These are phyloP conservation scores for Drosophila mayri DNA, from an alignment of 1,140 invertebrate species.

Conservation along the genomic window DNA sequence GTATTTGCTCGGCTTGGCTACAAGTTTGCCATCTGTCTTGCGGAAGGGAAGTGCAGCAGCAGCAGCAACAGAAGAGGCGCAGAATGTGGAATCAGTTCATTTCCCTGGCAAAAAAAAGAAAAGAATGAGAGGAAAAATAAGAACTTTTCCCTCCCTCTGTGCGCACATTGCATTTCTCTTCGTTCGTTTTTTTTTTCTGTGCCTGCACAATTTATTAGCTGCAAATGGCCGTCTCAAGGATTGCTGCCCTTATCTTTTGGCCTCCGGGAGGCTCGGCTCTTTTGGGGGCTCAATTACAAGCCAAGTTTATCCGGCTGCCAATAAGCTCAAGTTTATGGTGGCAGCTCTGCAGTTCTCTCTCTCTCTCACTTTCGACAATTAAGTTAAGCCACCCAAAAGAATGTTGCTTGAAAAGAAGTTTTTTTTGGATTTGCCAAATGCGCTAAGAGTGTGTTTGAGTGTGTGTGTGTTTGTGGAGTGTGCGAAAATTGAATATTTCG, in stretches of 20 bases:
- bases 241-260: constrained; percentile 23
- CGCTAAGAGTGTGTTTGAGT: not conserved
- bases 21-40: constrained; percentile 74
- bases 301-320: constrained; percentile 76
- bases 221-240: constrained; percentile 32
- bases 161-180: constrained; percentile 24
- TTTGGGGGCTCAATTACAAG: constrained; percentile 62
- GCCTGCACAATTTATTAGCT: constrained; percentile 72
- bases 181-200: constrained; percentile 8
- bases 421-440: constrained; percentile 23
- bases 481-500: constrained; percentile 71
- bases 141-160: constrained; percentile 32
- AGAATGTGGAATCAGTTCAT: constrained; percentile 57
- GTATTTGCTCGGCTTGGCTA: constrained; percentile 63
- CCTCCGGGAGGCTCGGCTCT: constrained; percentile 11
- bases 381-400: constrained; percentile 60
- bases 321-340: constrained; percentile 73
- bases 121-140: not conserved
- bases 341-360: constrained; percentile 11
- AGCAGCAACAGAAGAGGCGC: constrained; percentile 8
- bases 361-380: constrained; percentile 42
- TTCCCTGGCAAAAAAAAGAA: constrained; percentile 48
- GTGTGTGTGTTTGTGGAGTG: constrained; percentile 17
- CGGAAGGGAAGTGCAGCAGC: constrained; percentile 9
- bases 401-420: constrained; percentile 37